Evolutionary conservation across 2,797 vertebrate genomes (phyloP).

Genomic region (Leptatherina wallacei): DNA sequence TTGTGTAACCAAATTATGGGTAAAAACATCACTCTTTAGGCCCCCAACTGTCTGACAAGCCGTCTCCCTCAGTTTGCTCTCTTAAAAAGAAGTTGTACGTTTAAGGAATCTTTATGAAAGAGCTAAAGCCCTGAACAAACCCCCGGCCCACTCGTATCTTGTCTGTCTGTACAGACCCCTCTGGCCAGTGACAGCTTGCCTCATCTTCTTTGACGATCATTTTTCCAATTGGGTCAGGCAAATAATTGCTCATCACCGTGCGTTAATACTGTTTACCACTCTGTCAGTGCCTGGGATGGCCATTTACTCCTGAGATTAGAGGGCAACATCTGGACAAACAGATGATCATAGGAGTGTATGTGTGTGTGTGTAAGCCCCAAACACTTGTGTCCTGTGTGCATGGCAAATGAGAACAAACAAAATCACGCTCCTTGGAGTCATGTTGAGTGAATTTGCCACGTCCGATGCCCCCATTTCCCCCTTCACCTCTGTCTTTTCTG

Average conservation of each 20-base stretch:
- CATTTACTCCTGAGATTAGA: conserved; percentile 48
- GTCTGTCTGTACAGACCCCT: conserved; percentile 21
- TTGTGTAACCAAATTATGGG: conserved; percentile 55
- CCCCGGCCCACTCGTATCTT: conserved; percentile 30
- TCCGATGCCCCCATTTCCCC: conserved; percentile 20
- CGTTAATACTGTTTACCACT: conserved; percentile 79
- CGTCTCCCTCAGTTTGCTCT: conserved; percentile 36
- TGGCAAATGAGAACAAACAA: conserved; percentile 27
- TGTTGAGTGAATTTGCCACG: conserved; percentile 21
- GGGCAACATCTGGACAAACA: conserved; percentile 54
- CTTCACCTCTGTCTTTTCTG: conserved; percentile 29
- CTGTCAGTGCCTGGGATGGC: conserved; percentile 62
- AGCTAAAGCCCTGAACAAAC: conserved; percentile 49
- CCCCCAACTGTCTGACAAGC: conserved; percentile 35
- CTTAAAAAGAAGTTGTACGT: conserved; percentile 38
- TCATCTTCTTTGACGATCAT: conserved; percentile 50
- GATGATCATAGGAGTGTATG: conserved; percentile 24
- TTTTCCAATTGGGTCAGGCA: conserved; percentile 71
- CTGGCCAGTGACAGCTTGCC: conserved; percentile 37
- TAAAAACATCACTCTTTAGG: conserved; percentile 34
- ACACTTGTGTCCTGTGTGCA: conserved; percentile 1
- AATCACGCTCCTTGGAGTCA: conserved; percentile 24
- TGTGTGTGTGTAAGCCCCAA: conserved; percentile 3
- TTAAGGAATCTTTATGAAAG: conserved; percentile 68
- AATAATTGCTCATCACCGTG: conserved; percentile 76